Evolutionary conservation across 2,113 vertebrate genomes (phyloP).

Genomic region (Hippolais icterina): DNA sequence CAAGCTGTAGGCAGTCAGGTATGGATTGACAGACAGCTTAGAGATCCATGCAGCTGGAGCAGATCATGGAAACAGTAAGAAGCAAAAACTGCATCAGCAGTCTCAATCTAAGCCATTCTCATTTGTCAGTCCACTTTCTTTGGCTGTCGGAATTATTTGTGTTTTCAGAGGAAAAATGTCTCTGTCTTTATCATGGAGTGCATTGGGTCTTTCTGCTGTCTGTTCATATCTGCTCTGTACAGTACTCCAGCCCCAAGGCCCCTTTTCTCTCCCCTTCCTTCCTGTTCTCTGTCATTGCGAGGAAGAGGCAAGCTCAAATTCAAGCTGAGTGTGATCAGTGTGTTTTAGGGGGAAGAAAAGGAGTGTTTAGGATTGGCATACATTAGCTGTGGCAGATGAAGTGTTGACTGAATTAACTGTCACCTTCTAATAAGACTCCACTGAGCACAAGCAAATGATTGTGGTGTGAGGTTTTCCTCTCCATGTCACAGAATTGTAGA

Average conservation of each 20-base stretch:
- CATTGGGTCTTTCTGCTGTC: conserved; percentile 31
- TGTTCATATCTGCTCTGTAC: neutral
- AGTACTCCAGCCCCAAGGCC: conserved; percentile 20
- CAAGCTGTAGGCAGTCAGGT: neutral
- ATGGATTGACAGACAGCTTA: neutral
- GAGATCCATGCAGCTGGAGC: neutral
- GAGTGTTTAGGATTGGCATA: neutral
- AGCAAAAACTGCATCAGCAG: neutral
- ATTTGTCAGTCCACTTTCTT: neutral
- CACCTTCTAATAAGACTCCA: neutral
- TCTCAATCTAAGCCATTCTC: neutral
- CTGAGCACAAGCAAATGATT: neutral
- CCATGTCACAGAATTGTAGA: neutral
- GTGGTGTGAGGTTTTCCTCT: neutral
- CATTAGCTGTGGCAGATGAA: neutral
- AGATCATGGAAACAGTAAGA: neutral
- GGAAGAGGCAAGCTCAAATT: conserved; percentile 24
- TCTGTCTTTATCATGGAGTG: neutral
- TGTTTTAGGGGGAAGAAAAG: neutral
- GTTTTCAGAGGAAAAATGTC: neutral
- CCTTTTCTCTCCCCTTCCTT: conserved; percentile 15
- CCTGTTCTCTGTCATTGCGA: conserved; percentile 48
- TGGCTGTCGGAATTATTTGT: neutral
- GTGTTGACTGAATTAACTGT: neutral
- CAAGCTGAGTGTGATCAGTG: conserved; percentile 13